Conservation (phyloP, 2,797 vertebrate species). For the Sphenopsis melanotis region DNA sequence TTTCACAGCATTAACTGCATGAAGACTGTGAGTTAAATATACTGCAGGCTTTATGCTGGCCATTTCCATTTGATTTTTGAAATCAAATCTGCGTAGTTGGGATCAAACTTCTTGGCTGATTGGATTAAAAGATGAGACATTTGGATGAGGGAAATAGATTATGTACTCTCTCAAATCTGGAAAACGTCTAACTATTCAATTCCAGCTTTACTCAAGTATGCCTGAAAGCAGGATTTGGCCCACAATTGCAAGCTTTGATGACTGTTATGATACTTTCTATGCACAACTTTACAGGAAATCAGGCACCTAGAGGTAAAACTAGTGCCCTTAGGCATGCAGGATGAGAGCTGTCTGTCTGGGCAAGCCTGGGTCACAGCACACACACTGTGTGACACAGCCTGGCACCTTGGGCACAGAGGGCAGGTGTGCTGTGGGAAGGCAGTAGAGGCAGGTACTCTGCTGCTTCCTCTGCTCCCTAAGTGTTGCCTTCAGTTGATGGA, state of each 20-base stretch:
- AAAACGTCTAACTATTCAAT: background rate
- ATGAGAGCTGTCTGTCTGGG: background rate
- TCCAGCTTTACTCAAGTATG: background rate
- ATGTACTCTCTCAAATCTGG: background rate
- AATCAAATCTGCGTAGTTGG: background rate
- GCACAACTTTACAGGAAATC: background rate
- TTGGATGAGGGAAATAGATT: background rate
- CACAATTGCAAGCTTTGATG: background rate
- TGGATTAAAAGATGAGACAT: background rate
- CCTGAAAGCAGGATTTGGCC: background rate
- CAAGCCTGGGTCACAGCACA: background rate
- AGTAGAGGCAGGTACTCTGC: background rate
- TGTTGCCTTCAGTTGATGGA: background rate
- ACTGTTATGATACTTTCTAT: background rate
- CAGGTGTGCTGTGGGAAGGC: accelerated
- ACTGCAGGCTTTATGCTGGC: background rate
- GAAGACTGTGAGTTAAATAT: background rate
- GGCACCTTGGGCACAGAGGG: background rate
- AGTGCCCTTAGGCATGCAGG: background rate
- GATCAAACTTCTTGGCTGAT: background rate
- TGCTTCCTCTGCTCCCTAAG: background rate
- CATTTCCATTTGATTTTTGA: background rate
- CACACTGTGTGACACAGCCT: accelerated
- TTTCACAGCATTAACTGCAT: conserved; percentile 7
- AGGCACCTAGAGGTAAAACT: background rate